Base-by-base conservation (phyloP, 2,888 invertebrate species). In the Tinea semifulvella region DNA sequence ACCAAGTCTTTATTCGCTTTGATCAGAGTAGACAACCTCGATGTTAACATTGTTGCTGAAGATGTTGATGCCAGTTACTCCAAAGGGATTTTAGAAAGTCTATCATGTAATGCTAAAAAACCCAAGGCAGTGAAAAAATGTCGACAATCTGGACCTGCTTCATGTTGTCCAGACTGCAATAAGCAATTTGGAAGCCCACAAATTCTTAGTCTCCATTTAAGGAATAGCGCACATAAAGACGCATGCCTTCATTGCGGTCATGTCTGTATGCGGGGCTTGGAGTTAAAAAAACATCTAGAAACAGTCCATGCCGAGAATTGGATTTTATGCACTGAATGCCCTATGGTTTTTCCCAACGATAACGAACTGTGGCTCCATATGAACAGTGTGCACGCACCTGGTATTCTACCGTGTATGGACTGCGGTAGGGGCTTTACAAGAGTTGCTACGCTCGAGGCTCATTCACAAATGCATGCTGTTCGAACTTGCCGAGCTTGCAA, bases 401-500 rank as follows among this genome's bases (percentile, higher is more conserved):
- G 71, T 0, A 59, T 56, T 0, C 46, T 63, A 1, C 69, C 70
- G 0, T 79, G 79, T 36, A 45, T 52, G 0, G 71, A 77, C 10
- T 80, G 79, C 28, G 77, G 79, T 0, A 50, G 75, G 2, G 59
- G 56, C 0, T 80, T 79, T 43, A 56, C 64, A 0, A 60, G 74
- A 16, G 52, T 52, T 1, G 55, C 60, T 0, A 65, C 76, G 0
- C 69, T 69, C 35, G 76, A 75, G 5, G 53, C 58, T 0, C 79
- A 80, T 45, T 50, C 60, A 0, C 73, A 71, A 47, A 76, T 77
- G 76, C 79, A 80, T 43, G 58, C 65, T 0, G 75, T 79, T 0
- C 51, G 73, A 5, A 73, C 72, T 0, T 79, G 79, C 38, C 51
- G 79, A 1, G 51, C 59, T 0, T 80, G 79, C 31, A 69, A 68